Base-by-base conservation (phyloP, 2,888 invertebrate genomes). In the Lottia gigantea region DNA sequence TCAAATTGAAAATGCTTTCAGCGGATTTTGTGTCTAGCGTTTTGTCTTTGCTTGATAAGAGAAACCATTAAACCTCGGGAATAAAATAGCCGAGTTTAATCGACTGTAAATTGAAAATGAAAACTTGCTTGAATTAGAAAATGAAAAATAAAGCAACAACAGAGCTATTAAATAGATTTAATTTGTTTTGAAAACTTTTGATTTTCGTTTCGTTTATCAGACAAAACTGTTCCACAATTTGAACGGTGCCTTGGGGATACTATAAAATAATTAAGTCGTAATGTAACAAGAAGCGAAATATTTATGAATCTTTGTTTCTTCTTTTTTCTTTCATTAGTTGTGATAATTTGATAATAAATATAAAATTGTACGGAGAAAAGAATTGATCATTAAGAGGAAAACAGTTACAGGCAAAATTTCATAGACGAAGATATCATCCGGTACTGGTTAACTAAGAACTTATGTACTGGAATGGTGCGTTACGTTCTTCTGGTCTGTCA, bases 1-100 rank as follows among this genome's bases (percentile, higher is more conserved):
- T 55, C 55, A 55, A 55, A 55, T 55, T 55, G 55, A 55, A 55
- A 55, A 55, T 55, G 55, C 55, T 55, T 55, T 55, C 55, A 55
- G 55, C 55, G 23, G 12, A 55, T 55, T 55, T 55, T 19, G 55
- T 55, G 19, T 55, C 55, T 55, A 55, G 19, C 19, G 23, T 55
- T 55, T 55, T 19, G 23, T 23, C 23, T 55, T 23, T 19, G 19
- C 55, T 23, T 23, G 23, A 23, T 23, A 55, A 55, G 23, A 23
- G 55, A 55, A 55, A 55, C 55, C 55, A 55, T 55, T 55, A 55
- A 23, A 55, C 11, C 19, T 23, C 19, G 23, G 19, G 55, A 55
- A 55, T 55, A 55, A 55, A 55, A 55, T 19, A 55, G 11, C 19
- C 11, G 12, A 14, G 23, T 23, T 55, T 23, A 55, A 55, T 55